Conservation (phyloP, 2,113 vertebrate genomes). For the Orcinus orca region DNA sequence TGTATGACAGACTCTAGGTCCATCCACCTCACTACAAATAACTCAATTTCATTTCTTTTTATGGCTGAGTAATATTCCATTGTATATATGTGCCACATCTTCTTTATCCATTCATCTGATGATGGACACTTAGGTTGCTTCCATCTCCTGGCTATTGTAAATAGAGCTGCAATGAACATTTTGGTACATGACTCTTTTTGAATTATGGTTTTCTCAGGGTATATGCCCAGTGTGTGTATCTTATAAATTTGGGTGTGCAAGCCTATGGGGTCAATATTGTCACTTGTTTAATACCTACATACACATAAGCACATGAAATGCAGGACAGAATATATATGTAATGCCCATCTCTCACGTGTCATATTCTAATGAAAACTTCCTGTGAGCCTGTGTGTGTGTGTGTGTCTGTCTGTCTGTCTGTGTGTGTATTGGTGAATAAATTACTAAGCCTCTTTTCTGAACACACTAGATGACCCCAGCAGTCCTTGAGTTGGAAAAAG, state of each 20-base stretch:
- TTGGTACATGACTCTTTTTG: too few species aligned
- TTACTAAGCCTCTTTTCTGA: neutral
- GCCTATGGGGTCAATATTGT: accelerated
- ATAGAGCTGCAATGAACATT: too few species aligned
- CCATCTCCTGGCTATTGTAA: too few species aligned
- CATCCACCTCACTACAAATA: too few species aligned
- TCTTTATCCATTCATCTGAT: too few species aligned
- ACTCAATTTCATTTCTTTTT: too few species aligned
- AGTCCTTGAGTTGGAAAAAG: neutral
- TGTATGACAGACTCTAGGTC: too few species aligned
- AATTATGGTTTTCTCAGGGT: too few species aligned
- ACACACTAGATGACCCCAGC: neutral
- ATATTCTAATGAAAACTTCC: neutral
- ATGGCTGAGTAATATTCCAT: too few species aligned
- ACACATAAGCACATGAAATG: accelerated
- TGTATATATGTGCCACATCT: too few species aligned
- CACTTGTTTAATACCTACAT: neutral
- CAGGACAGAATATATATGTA: neutral
- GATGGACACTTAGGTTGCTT: too few species aligned
- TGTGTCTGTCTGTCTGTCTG: neutral
- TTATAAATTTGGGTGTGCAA: neutral
- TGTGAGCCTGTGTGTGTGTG: neutral
- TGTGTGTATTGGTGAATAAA: neutral
- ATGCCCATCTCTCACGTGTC: accelerated
- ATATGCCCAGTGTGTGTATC: neutral